These are phyloP conservation scores for Chamaea fasciata DNA, from an alignment of 2,113 vertebrate species.

Conservation along the genomic window DNA sequence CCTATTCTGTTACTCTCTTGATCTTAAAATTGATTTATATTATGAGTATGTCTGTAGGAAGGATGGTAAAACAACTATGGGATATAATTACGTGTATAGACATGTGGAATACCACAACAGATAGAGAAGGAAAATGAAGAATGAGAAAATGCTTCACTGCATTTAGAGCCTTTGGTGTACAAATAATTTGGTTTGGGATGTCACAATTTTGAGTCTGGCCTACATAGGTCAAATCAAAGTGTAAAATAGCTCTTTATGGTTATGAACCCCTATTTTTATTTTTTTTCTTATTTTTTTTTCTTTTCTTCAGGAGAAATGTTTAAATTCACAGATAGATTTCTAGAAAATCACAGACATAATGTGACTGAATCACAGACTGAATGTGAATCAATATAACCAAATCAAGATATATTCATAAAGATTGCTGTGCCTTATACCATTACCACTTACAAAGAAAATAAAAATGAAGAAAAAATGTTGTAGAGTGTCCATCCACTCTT, in stretches of 20 bases:
- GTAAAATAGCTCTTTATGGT: neutral
- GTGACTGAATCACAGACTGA: neutral
- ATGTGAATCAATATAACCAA: neutral
- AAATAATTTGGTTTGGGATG: neutral
- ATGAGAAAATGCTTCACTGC: neutral
- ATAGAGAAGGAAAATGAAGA: neutral
- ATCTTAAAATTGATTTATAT: neutral
- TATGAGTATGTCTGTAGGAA: neutral
- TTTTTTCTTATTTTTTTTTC: neutral
- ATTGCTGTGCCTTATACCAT: neutral
- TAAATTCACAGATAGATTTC: neutral
- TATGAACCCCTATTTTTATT: neutral
- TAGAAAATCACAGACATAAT: neutral
- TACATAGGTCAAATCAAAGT: neutral
- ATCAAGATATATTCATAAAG: neutral
- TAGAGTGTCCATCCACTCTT: neutral
- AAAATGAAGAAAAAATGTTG: fast-evolving
- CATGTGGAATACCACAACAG: neutral
- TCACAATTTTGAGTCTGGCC: neutral
- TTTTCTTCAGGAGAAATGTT: neutral
- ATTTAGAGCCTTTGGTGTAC: neutral
- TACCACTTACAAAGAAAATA: neutral
- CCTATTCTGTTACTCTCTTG: neutral
- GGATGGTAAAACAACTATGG: neutral
- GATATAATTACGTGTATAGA: neutral